phyloP scores from a whole-genome alignment of 2,797 vertebrate genomes.

The Eremophila alpestris region DNA sequence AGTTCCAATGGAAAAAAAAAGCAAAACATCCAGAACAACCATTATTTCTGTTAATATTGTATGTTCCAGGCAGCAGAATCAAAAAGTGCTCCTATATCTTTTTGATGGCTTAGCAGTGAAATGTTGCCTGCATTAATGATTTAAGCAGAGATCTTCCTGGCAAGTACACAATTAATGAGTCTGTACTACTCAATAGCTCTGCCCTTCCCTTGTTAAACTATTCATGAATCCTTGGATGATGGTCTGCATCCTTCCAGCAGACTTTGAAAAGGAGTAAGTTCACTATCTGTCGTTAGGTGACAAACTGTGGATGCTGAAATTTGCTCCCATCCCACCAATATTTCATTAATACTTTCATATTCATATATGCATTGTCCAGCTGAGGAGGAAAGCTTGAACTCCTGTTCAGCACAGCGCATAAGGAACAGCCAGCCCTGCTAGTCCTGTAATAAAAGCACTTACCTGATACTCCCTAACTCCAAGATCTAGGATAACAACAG shows the following conservation, averaged over 20 bases:
- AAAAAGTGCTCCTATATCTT: constrained; percentile 65
- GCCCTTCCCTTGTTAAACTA: constrained; percentile 85
- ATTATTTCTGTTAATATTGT: constrained; percentile 64
- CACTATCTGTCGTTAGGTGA: constrained; percentile 49
- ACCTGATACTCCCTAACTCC: constrained; percentile 79
- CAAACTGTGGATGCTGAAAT: constrained; percentile 55
- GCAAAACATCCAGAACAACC: constrained; percentile 69
- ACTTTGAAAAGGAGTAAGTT: background rate
- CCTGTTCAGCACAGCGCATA: constrained; percentile 16
- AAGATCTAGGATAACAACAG: constrained; percentile 80
- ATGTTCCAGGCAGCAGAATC: constrained; percentile 69
- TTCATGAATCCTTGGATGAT: constrained; percentile 83
- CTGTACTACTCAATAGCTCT: constrained; percentile 89
- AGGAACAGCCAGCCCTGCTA: constrained; percentile 51
- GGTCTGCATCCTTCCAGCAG: constrained; percentile 59
- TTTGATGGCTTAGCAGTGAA: constrained; percentile 77
- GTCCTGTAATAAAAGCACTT: constrained; percentile 71
- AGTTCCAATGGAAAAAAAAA: constrained; percentile 76
- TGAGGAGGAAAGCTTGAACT: constrained; percentile 24
- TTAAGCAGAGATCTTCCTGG: constrained; percentile 87
- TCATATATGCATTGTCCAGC: background rate
- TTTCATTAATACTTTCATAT: constrained; percentile 11
- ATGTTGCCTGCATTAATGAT: constrained; percentile 93
- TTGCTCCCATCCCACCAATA: constrained; percentile 36
- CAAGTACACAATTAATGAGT: constrained; percentile 92